A percentile compares a stretch with the other conserved stretches of the same genome.
These are phyloP conservation scores for Auanema freiburgensis DNA, from an alignment of 2,888 invertebrate genomes.

Conservation along the genomic window DNA sequence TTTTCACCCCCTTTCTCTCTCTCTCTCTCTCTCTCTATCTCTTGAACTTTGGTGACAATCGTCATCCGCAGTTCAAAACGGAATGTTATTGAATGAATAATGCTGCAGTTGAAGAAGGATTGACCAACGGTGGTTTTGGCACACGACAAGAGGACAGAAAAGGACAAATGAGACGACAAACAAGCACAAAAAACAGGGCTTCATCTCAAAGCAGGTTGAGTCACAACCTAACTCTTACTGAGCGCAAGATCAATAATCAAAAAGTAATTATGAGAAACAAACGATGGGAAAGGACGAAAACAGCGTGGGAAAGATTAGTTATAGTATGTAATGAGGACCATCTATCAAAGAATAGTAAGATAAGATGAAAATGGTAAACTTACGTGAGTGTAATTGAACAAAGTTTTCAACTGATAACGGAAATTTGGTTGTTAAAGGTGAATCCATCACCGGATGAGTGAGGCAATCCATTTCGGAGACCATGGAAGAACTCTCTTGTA, in stretches of 20 bases:
- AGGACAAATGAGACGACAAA: no score
- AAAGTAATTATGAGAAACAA: background rate
- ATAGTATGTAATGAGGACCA: background rate
- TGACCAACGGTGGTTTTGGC: no score
- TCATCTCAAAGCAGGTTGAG: no score
- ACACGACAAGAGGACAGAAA: no score
- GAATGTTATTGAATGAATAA: no score
- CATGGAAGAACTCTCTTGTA: background rate
- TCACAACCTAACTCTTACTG: no score
- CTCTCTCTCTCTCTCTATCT: no score
- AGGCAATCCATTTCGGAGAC: background rate
- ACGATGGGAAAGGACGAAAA: background rate
- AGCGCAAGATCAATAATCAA: background rate
- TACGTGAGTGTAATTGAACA: slow-evolving; percentile 18
- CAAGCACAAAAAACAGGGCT: no score
- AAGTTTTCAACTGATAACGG: slow-evolving; percentile 19
- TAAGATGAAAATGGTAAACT: slow-evolving; percentile 5
- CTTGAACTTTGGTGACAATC: no score
- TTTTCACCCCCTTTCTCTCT: no score
- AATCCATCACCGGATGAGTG: background rate
- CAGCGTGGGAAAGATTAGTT: background rate
- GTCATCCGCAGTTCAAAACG: no score
- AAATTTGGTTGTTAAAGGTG: slow-evolving; percentile 22
- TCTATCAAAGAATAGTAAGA: background rate
- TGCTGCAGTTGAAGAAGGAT: no score